These are phyloP conservation scores for Holacanthella duospinosa DNA, from an alignment of 2,888 invertebrate genomes.

Conservation along the genomic window DNA sequence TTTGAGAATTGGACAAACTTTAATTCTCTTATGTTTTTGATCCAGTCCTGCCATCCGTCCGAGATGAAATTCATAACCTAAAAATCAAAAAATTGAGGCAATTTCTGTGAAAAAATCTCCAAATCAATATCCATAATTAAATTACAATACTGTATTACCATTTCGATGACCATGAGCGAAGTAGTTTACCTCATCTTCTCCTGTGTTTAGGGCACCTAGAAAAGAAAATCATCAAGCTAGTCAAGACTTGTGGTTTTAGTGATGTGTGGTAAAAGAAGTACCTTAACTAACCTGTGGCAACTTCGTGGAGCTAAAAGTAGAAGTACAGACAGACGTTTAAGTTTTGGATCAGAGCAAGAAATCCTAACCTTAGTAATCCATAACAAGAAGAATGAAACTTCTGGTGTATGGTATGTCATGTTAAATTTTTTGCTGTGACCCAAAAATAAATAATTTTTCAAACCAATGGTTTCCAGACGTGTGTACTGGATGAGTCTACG, in stretches of 20 bases:
- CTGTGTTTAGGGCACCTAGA: conserved; percentile 17
- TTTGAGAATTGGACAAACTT: conserved; percentile 14
- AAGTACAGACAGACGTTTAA: not conserved
- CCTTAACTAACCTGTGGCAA: conserved; percentile 2
- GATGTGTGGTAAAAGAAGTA: too few species aligned
- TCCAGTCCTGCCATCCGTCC: conserved; percentile 29
- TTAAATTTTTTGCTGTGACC: not conserved
- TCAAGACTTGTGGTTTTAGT: too few species aligned
- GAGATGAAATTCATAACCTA: conserved; percentile 20
- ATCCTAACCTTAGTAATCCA: not conserved
- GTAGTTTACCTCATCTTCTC: conserved; percentile 30
- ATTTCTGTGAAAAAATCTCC: not conserved
- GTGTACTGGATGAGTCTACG: conserved; percentile 20
- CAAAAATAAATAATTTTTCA: not conserved
- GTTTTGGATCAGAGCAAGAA: not conserved
- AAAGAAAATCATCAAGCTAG: too few species aligned
- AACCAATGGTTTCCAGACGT: conserved; percentile 29
- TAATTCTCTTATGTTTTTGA: conserved; percentile 13
- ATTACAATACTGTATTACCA: conserved; percentile 6
- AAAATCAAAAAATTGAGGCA: not conserved
- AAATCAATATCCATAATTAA: not conserved
- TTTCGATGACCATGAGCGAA: conserved; percentile 19
- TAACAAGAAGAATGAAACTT: not conserved
- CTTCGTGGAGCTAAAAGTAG: conserved; percentile 2
- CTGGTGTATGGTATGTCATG: not conserved